Percentiles rank a stretch among this genome's conserved stretches.
These are phyloP conservation scores for Azemiops feae DNA, from an alignment of 2,113 vertebrate genomes.

Conservation along the genomic window DNA sequence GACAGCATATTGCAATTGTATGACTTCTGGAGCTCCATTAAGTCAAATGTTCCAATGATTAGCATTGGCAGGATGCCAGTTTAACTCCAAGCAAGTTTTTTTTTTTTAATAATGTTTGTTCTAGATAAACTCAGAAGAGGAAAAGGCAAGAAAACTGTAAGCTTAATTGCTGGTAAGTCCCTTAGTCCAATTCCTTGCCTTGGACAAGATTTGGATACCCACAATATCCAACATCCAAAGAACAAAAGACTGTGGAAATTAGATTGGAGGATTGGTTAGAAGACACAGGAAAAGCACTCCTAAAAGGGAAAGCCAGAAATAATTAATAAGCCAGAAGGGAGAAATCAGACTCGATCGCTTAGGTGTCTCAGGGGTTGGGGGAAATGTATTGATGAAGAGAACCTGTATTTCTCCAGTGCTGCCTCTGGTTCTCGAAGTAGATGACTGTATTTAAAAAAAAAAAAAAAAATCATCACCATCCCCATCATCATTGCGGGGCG, in stretches of 20 bases:
- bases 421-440: not conserved
- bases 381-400: not conserved
- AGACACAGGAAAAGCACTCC: not conserved
- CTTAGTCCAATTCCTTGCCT: not conserved
- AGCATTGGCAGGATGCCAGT: not conserved
- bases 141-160: not conserved
- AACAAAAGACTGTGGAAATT: not conserved
- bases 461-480: not conserved
- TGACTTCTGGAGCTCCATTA: not conserved
- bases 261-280: not conserved
- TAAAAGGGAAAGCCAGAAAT: not conserved
- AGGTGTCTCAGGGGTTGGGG: not conserved
- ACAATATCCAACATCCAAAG: not conserved
- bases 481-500: not conserved
- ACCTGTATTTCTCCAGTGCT: not conserved
- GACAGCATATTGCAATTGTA: not conserved
- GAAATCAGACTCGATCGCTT: not conserved
- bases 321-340: not conserved
- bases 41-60: not conserved
- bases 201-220: not conserved
- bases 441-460: too few species aligned
- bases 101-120: not conserved
- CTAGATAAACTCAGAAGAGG: not conserved
- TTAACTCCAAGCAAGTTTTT: not conserved
- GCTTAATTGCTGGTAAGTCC: not conserved